Conservation (phyloP, 2,888 invertebrate genomes). For the Agrilus biguttatus region DNA sequence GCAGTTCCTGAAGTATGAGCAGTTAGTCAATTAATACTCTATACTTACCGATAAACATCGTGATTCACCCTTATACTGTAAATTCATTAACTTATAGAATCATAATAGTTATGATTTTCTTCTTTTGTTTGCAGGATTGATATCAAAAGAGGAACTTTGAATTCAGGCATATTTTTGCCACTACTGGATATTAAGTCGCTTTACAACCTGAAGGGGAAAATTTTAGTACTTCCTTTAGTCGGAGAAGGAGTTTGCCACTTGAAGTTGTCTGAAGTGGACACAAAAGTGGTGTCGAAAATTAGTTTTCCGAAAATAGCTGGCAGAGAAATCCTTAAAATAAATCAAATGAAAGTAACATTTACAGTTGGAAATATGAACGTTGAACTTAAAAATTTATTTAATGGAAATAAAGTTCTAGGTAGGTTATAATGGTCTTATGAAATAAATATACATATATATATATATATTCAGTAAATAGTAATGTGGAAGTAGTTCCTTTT, state of each 20-base stretch:
- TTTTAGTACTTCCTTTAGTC: slow-evolving; percentile 40
- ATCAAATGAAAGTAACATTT: slow-evolving; percentile 41
- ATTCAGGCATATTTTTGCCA: slow-evolving; percentile 41
- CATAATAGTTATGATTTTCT: background rate
- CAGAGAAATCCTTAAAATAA: slow-evolving; percentile 32
- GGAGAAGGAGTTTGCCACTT: slow-evolving; percentile 41
- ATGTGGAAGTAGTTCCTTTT: no score
- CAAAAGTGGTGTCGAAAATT: slow-evolving; percentile 36
- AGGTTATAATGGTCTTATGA: slow-evolving; percentile 10
- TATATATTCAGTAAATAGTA: no score
- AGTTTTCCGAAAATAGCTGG: slow-evolving; percentile 30
- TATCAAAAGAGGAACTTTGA: slow-evolving; percentile 33
- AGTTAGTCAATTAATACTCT: no score
- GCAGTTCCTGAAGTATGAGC: no score
- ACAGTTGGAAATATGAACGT: slow-evolving; percentile 37
- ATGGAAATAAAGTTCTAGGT: slow-evolving; percentile 46
- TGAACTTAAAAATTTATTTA: slow-evolving; percentile 43
- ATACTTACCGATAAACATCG: no score
- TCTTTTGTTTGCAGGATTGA: slow-evolving; percentile 31
- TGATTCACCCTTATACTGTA: background rate
- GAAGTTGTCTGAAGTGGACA: slow-evolving; percentile 37
- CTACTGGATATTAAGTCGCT: slow-evolving; percentile 38
- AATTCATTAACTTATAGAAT: no score
- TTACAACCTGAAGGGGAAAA: slow-evolving; percentile 44
- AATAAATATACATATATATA: no score